Evolutionary conservation across 2,888 invertebrate genomes (phyloP), one percentile per base, ranked within the genome.

Genomic region (Macrophya annulata): DNA sequence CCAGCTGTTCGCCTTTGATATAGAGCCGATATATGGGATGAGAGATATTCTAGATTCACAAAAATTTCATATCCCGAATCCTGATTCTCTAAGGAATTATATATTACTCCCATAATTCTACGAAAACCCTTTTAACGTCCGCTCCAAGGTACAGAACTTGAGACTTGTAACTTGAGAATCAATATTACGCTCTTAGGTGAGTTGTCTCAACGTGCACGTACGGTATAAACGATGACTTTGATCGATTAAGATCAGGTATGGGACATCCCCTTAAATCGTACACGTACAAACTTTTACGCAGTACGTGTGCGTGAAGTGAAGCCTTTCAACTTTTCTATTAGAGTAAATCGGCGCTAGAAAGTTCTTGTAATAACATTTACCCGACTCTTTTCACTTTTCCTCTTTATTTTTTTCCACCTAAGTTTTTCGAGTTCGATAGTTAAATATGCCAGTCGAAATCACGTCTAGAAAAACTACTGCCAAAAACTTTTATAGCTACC

Each of bases 221-320:
- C 77, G 62, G 43, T 62, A 17, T 40, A 62, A 40, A 62, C 59
- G 62, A 77, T 17, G 77, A 81, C 81, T 79, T 79, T 81, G 81
- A 81, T 81, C 62, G 81, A 81, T 81, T 62, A 31, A 31, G 40
- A 51, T 77, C 51, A 31, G 51, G 55, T 37, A 55, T 55, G 45
- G 77, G 51, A 77, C 43, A 62, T 81, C 40, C 62, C 40, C 62
- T 37, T 43, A 10, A 59, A 81, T 81, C 62, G 25, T 81, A 62
- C 62, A 21, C 21, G 59, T 81, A 21, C 21, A 25, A 81, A 81
- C 81, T 81, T 81, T 40, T 62, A 62, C 81, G 59, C 10, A 12
- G 59, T 59, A 43, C 81, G 31, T 62, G 21, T 62, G 81, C 81
- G 40, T 62, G 40, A 51, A 37, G 40, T 81, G 40, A 51, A 37